A percentile compares a stretch with the other conserved stretches of the same genome.
Evolutionary conservation across 1,140 invertebrate genomes (phyloP).

Genomic region (Caenorhabditis remanei): DNA sequence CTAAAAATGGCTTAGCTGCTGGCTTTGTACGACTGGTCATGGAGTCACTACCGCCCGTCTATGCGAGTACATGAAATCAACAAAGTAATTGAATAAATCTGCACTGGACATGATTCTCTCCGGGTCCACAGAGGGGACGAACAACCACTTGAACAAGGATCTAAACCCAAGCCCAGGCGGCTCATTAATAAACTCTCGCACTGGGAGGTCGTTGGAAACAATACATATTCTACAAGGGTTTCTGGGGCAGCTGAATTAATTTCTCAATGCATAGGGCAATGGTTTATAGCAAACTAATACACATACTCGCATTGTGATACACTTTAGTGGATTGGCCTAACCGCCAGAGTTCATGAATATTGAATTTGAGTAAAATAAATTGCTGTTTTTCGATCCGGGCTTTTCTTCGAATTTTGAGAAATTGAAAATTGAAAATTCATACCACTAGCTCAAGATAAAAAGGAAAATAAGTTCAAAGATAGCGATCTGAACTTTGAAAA

Average conservation of each 20-base stretch:
- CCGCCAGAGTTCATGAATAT: slow-evolving; percentile 11
- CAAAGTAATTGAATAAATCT: slow-evolving; percentile 46
- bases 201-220: slow-evolving; percentile 36
- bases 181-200: slow-evolving; percentile 55
- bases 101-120: slow-evolving; percentile 25
- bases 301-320: slow-evolving; percentile 10
- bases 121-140: background rate
- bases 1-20: background rate
- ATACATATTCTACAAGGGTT: slow-evolving; percentile 36
- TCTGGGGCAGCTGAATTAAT: slow-evolving; percentile 23
- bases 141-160: slow-evolving; percentile 52
- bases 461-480: background rate
- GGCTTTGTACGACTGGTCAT: background rate
- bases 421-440: background rate
- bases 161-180: slow-evolving; percentile 48
- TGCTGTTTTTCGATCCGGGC: background rate
- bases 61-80: slow-evolving; percentile 38
- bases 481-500: slow-evolving; percentile 20
- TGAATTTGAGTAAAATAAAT: background rate
- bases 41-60: background rate
- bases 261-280: slow-evolving; percentile 1
- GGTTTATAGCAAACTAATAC: slow-evolving; percentile 24
- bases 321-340: background rate
- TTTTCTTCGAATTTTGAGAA: background rate
- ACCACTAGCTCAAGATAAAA: background rate